Evolutionary conservation across 2,113 vertebrate species (phyloP).

Genomic region (Chloropsis hardwickii): DNA sequence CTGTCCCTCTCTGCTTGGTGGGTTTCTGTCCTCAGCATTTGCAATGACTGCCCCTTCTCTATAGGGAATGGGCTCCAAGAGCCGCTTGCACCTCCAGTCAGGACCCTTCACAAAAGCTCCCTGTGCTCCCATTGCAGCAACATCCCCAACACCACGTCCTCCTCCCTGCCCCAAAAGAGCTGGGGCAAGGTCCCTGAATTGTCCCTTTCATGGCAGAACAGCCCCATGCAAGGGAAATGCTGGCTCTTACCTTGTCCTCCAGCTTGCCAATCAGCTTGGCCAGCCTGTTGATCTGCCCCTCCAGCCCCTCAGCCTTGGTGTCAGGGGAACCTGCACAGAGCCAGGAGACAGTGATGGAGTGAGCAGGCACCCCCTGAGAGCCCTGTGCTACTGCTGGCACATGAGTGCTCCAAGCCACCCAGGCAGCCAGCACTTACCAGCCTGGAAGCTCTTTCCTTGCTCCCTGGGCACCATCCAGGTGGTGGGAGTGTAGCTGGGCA

Average conservation of each 20-base stretch:
- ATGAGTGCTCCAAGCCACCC: fast-evolving
- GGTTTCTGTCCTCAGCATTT: neutral
- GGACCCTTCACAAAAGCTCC: neutral
- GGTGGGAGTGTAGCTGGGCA: constrained; percentile 79
- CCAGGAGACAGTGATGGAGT: neutral
- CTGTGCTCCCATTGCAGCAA: fast-evolving
- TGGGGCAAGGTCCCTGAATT: neutral
- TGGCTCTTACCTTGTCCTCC: constrained; percentile 89
- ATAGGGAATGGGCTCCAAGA: fast-evolving
- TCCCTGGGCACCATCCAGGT: constrained; percentile 80
- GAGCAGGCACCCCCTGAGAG: neutral
- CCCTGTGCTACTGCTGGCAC: fast-evolving
- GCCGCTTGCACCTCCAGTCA: fast-evolving
- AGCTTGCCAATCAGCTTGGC: constrained; percentile 90
- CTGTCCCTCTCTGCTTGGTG: fast-evolving
- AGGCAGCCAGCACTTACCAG: constrained; percentile 65
- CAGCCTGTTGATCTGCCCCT: constrained; percentile 89
- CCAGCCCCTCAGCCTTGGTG: constrained; percentile 87
- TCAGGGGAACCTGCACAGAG: constrained; percentile 69
- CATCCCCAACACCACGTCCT: fast-evolving
- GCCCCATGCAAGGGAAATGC: fast-evolving
- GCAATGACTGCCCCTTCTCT: neutral
- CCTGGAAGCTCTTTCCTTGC: constrained; percentile 76
- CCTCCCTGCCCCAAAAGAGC: neutral
- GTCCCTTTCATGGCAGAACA: neutral